Evolutionary conservation across 2,113 vertebrate species (phyloP).

Genomic region (Acrocephalus kingi): DNA sequence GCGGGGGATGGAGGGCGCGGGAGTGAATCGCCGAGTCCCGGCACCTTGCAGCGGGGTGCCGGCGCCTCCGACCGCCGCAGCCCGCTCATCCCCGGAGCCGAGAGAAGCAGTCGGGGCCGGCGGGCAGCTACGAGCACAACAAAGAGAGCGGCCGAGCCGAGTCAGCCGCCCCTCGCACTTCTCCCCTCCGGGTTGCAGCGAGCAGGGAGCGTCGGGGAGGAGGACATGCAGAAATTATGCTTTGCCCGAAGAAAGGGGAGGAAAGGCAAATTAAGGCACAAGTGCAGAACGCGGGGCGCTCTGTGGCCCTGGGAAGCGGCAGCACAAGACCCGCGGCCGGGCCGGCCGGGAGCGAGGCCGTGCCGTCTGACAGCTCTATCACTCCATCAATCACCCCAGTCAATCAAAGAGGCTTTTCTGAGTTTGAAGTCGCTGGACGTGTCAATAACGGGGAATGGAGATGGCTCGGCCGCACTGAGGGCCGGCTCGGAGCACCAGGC

Average conservation of each 20-base stretch:
- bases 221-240: neutral
- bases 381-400: slow-evolving; percentile 79
- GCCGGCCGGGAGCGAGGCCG: neutral
- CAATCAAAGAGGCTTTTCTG: slow-evolving; percentile 85
- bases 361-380: slow-evolving; percentile 83
- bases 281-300: neutral
- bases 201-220: neutral
- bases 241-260: neutral
- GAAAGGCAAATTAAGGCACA: neutral
- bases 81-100: neutral
- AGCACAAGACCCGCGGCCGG: slow-evolving; percentile 52
- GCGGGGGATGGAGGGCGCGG: neutral
- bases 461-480: slow-evolving; percentile 49
- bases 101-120: neutral
- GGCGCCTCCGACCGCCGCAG: neutral
- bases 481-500: neutral
- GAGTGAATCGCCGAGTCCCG: neutral
- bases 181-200: neutral
- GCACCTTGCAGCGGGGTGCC: slow-evolving; percentile 20
- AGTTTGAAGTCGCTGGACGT: slow-evolving; percentile 71
- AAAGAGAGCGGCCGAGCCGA: neutral
- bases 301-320: neutral
- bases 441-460: slow-evolving; percentile 75
- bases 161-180: neutral
- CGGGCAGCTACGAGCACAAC: slow-evolving; percentile 7